phyloP scores from a whole-genome alignment of 2,113 vertebrate species.

The Tympanuchus pallidicinctus region DNA sequence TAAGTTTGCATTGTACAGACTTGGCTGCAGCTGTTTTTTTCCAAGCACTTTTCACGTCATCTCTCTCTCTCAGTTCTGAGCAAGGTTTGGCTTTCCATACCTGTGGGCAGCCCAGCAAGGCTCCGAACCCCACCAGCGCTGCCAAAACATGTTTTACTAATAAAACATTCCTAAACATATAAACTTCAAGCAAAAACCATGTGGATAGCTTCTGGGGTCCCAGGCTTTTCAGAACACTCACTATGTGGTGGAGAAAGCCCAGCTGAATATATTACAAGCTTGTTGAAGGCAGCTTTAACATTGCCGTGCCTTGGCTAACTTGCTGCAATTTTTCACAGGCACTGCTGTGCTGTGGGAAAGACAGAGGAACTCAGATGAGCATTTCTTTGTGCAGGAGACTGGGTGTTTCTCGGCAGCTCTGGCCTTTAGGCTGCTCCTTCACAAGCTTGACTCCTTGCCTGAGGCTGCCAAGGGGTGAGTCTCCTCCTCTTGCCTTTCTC shows the following conservation, averaged over 20 bases:
- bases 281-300: slow-evolving; percentile 36
- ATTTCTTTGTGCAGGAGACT: slow-evolving; percentile 14
- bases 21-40: not conserved
- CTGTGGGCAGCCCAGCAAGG: not conserved
- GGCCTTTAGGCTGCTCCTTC: not conserved
- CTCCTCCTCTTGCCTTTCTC: not conserved
- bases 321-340: slow-evolving; percentile 17
- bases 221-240: not conserved
- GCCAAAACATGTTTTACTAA: slow-evolving; percentile 3
- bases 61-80: not conserved
- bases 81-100: not conserved
- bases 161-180: not conserved
- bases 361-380: not conserved
- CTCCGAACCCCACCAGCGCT: not conserved
- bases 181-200: not conserved
- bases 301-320: not conserved
- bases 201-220: not conserved
- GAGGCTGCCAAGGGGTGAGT: slow-evolving; percentile 25
- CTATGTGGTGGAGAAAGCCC: not conserved
- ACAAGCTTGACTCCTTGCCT: slow-evolving; percentile 16
- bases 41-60: not conserved
- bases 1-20: not conserved
- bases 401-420: slow-evolving; percentile 29
- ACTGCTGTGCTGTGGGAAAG: not conserved
- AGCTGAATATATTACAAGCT: not conserved